Percentiles rank a stretch among this genome's conserved stretches.
These are phyloP conservation scores for Butastur rufipennis DNA, from an alignment of 2,113 vertebrate species.

Conservation along the genomic window DNA sequence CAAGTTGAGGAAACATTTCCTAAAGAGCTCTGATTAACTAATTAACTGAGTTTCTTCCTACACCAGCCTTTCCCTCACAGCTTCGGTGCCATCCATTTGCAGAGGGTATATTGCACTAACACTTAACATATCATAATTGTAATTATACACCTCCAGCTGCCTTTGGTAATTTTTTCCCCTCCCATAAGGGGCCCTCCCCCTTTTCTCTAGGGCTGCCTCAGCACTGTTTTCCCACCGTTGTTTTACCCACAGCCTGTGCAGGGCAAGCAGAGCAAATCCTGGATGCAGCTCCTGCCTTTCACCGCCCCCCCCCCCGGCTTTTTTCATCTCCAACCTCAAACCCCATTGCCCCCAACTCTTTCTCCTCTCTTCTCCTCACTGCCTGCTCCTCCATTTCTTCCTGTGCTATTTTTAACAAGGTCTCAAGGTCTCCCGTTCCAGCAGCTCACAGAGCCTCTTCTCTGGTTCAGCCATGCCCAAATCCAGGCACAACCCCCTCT, in stretches of 20 bases:
- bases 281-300: not conserved
- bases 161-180: not conserved
- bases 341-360: not conserved
- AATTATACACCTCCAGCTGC: not conserved
- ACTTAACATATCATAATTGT: not conserved
- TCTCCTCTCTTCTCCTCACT: not conserved
- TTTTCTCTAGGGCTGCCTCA: not conserved
- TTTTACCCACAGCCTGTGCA: not conserved
- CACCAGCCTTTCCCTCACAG: not conserved
- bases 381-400: not conserved
- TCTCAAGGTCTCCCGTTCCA: not conserved
- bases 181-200: not conserved
- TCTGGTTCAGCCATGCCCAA: not conserved
- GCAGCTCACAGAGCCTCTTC: not conserved
- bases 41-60: conserved; percentile 41
- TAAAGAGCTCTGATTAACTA: conserved; percentile 46
- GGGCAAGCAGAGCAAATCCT: not conserved
- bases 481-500: not conserved
- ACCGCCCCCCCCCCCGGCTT: not conserved
- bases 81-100: not conserved
- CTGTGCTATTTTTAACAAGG: not conserved
- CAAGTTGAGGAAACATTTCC: conserved; percentile 25
- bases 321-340: not conserved
- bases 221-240: accelerated
- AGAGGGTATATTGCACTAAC: not conserved